Evolutionary conservation across 2,113 vertebrate genomes (phyloP), one percentile per base, ranked within the genome.

Genomic region (Pipa parva): DNA sequence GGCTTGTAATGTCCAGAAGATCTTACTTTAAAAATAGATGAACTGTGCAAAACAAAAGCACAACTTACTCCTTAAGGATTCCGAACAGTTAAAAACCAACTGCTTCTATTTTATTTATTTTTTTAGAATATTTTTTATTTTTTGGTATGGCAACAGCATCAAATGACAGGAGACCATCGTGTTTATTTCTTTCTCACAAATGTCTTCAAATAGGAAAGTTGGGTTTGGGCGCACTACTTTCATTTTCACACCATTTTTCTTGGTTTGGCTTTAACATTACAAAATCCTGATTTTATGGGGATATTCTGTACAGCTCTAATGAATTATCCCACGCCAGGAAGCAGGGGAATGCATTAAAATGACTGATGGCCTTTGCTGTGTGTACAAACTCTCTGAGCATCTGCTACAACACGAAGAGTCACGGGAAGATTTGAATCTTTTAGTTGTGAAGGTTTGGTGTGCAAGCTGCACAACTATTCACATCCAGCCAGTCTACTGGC

Each of bases 321-420:
- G 86, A 88, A 84, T 90, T 83, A 86, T 75, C 72, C 81, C 63
- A 74, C 72, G 78, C 72, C 67, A 74, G 81, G 77, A 81, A 81
- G 81, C 83, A 82, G 83, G 81, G 84, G 76, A 77, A 78, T 79
- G 81, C 77, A 73, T 85, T 86, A 88, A 88, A 79, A 78, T 85
- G 79, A 91, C 74, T 85, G 80, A 86, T 85, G 82, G 79, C 83
- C 84, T 87, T 75, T 80, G 79, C 85, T 75, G 74, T 75, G 73
- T 78, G 82, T 82, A 82, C 67, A 78, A 76, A 73, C 81, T 86
- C 77, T 67, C 77, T 75, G 79, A 72, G 75, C 74, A 76, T 80
- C 80, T 86, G 83, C 76, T 79, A 71, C 71, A 73, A 67, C 59
- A 71, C 63, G 63, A 55, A 28, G 45, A 67, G 60, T 71, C 59